Evolutionary conservation across 2,888 invertebrate genomes (phyloP).

Genomic region (Ellobium chinense): DNA sequence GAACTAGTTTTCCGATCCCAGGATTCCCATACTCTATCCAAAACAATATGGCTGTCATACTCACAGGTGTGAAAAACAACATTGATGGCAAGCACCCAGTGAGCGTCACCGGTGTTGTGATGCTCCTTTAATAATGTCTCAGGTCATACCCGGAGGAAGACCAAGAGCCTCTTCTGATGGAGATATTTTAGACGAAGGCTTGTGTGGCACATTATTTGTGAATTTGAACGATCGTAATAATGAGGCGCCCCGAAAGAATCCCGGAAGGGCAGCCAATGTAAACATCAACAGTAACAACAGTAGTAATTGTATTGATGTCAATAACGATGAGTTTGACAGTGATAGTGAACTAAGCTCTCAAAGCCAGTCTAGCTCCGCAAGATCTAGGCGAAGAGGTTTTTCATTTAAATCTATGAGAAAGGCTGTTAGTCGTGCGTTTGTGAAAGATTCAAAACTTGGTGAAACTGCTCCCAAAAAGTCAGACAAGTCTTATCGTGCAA

Average conservation of each 20-base stretch:
- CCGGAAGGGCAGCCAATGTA: background rate
- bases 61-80: background rate
- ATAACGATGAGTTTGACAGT: conserved; percentile 37
- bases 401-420: conserved; percentile 68
- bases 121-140: conserved; percentile 45
- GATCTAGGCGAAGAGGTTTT: conserved; percentile 49
- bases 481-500: conserved; percentile 21
- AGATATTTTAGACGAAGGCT: conserved; percentile 61
- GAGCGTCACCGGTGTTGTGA: conserved; percentile 5
- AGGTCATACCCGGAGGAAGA: conserved; percentile 63
- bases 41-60: conserved; percentile 17
- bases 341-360: conserved; percentile 41
- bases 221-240: conserved; percentile 10
- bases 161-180: conserved; percentile 66
- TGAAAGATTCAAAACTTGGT: conserved; percentile 41
- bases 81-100: background rate
- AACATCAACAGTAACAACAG: conserved; percentile 21
- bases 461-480: conserved; percentile 37
- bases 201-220: conserved; percentile 34
- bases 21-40: background rate
- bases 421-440: conserved; percentile 60
- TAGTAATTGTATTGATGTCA: background rate
- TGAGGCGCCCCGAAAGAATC: conserved; percentile 5
- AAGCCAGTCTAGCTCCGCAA: conserved; percentile 29
- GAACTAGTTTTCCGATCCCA: conserved; percentile 8